Percentiles rank a stretch among this genome's conserved stretches.
phyloP scores from a whole-genome alignment of 2,113 vertebrate genomes.

The Charina bottae region DNA sequence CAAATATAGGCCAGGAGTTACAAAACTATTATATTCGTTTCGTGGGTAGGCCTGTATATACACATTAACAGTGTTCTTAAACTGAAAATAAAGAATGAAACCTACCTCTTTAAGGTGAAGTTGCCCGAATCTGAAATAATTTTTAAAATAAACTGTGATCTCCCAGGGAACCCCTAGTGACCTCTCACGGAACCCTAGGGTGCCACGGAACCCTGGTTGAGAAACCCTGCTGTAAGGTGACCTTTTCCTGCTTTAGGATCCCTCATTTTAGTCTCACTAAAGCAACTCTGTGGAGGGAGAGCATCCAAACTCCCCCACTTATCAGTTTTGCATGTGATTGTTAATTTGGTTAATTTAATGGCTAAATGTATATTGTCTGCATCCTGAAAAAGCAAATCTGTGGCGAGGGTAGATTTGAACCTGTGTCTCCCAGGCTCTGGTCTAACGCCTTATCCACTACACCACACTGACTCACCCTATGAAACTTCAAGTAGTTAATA shows the following conservation, averaged over 20 bases:
- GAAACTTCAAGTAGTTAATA: not conserved
- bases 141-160: no score
- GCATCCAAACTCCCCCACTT: not conserved
- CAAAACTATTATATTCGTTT: no score
- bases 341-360: not conserved
- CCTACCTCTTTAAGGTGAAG: no score
- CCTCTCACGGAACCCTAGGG: no score
- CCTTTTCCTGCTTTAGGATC: not conserved
- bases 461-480: not conserved
- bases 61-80: no score
- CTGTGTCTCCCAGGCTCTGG: not conserved
- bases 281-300: not conserved
- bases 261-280: not conserved
- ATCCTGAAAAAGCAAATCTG: not conserved
- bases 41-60: no score
- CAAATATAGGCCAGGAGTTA: no score
- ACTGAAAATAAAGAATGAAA: no score
- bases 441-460: not conserved
- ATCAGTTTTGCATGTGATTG: not conserved
- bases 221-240: not conserved
- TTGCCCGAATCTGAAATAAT: no score
- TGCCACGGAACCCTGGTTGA: no score
- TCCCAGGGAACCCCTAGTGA: no score
- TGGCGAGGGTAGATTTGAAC: not conserved
- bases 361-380: not conserved